Conservation (phyloP, 2,113 vertebrate genomes). For the Misgurnus anguillicaudatus region DNA sequence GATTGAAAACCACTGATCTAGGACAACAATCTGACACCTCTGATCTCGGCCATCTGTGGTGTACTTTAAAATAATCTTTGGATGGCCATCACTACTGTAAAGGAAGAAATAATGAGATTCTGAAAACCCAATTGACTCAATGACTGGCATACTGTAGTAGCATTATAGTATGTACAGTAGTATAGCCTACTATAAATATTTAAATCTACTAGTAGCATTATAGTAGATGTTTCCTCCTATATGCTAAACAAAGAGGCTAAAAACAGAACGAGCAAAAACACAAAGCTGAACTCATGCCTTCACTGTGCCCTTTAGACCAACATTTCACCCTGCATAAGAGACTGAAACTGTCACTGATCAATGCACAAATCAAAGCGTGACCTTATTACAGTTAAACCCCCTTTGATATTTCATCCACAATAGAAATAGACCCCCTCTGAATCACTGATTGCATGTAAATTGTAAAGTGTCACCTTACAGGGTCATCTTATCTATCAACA, state of each 20-base stretch:
- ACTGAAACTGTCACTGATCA: slow-evolving; percentile 8
- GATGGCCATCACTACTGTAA: slow-evolving; percentile 2
- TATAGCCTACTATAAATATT: too few species aligned
- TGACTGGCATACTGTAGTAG: neutral
- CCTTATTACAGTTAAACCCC: slow-evolving; percentile 27
- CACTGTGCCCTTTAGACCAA: slow-evolving; percentile 9
- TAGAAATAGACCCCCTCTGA: neutral
- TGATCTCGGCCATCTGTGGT: neutral
- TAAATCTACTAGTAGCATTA: too few species aligned
- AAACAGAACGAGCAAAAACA: neutral
- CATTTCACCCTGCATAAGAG: neutral
- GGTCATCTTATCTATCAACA: slow-evolving; percentile 38
- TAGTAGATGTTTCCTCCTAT: slow-evolving; percentile 12
- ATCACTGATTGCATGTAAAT: slow-evolving; percentile 12
- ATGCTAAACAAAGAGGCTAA: slow-evolving; percentile 20
- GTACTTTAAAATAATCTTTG: slow-evolving; percentile 21
- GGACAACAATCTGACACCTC: too few species aligned
- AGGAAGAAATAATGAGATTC: slow-evolving; percentile 23
- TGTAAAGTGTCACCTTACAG: slow-evolving; percentile 17
- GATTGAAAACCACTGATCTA: too few species aligned
- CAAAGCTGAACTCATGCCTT: slow-evolving; percentile 17
- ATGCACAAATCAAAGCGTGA: slow-evolving; percentile 15
- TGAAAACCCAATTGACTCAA: slow-evolving; percentile 16
- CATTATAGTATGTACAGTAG: neutral
- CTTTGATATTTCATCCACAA: slow-evolving; percentile 31